These are phyloP conservation scores for Microtus oregoni DNA, from an alignment of 2,113 vertebrate species.

Conservation along the genomic window DNA sequence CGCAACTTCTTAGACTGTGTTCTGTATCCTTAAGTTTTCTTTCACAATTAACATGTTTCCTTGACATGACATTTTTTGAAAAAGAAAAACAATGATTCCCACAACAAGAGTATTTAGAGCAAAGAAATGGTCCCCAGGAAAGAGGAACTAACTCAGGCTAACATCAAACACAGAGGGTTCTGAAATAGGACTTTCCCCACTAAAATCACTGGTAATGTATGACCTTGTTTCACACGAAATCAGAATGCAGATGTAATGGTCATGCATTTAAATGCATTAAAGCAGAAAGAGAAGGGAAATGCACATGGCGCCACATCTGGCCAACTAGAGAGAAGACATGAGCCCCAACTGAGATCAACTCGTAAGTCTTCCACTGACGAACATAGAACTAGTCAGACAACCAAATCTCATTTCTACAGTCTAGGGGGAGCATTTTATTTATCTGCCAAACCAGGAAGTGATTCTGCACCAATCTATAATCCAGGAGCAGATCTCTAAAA, in stretches of 20 bases:
- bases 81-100: background rate
- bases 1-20: background rate
- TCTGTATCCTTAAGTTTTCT: background rate
- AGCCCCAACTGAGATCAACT: background rate
- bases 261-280: conserved; percentile 4
- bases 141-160: background rate
- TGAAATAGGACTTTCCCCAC: background rate
- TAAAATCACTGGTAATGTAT: background rate
- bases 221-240: conserved; percentile 38
- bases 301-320: background rate
- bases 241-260: background rate
- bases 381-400: background rate
- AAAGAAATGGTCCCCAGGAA: background rate
- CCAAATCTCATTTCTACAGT: background rate
- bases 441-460: conserved; percentile 19
- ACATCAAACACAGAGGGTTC: background rate
- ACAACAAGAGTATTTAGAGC: background rate
- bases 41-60: background rate
- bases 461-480: background rate
- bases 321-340: background rate
- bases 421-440: conserved; percentile 9
- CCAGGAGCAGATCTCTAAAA: background rate
- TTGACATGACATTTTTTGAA: background rate
- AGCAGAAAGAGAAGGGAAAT: background rate
- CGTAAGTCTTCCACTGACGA: background rate